Conservation (phyloP, 2,797 vertebrate genomes). For the Margarornis squamiger region DNA sequence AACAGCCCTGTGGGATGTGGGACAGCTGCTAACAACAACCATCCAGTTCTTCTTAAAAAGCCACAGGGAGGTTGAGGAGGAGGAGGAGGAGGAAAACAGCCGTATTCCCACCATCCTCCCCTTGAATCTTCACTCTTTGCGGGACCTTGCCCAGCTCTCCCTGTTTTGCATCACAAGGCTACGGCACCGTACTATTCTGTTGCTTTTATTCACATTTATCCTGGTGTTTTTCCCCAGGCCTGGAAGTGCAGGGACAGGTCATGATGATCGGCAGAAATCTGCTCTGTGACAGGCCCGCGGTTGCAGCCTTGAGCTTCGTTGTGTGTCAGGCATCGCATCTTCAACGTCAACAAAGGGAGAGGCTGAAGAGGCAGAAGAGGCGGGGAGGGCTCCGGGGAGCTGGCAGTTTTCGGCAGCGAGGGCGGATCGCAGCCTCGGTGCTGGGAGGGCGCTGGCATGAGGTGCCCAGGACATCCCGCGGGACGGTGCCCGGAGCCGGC, state of each 20-base stretch:
- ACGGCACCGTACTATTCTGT: fast-evolving
- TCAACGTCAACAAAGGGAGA: background rate
- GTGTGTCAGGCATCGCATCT: background rate
- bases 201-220: background rate
- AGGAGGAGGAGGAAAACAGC: background rate
- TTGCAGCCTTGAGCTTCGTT: background rate
- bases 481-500: fast-evolving
- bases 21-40: background rate
- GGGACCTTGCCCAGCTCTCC: background rate
- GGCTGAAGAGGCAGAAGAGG: background rate
- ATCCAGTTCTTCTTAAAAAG: background rate
- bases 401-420: fast-evolving
- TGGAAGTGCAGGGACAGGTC: fast-evolving
- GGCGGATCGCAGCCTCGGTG: background rate
- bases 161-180: background rate
- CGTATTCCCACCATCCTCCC: background rate
- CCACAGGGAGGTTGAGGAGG: background rate
- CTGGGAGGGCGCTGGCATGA: background rate
- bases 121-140: background rate
- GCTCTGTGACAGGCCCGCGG: fast-evolving
- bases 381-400: background rate
- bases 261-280: fast-evolving
- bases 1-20: background rate
- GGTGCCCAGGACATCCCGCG: background rate
- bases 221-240: background rate